Base-by-base conservation (phyloP, 2,797 vertebrate genomes). In the Botia almorhae region DNA sequence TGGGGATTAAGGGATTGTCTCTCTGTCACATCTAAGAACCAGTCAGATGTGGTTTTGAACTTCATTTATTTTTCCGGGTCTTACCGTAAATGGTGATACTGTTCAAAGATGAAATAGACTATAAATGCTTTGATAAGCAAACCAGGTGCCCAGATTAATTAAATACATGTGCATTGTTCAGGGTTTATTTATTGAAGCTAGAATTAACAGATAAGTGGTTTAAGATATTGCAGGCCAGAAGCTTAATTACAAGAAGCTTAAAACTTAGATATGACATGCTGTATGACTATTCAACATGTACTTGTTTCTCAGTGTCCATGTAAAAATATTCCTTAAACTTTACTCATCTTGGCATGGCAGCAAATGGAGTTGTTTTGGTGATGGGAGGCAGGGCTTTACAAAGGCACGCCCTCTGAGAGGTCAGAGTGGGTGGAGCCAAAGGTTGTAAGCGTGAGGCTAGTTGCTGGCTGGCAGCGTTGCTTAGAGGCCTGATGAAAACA, bases 351-450 rank as follows among this genome's bases (percentile, higher is more conserved):
- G 39, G 71, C 76, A 39, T 46, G 39, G 43, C 43, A 29, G 76
- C 33, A 33, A 16, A 12, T 11, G 7, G 39, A 26, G 39, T 1
- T 1, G 39, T 55, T 21, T 65, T 10, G 55, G 26, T 29, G 19
- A 12, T 3, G 4, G 7, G 10, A 23, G 69, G 50, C 1, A 2
- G n/a, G 56, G 67, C 21, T 13, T 93, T 85, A 95, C 76, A 95
- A 88, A 0, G 93, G 89, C 0, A 95, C 93, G 10, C 56, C 56
- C 11, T 95, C 94, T 2, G 94, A 94, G n/a, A 95, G 89, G 85
- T 95, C 94, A 12, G 94, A 94, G 60, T 93, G 92, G 84, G 85
- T 92, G 72, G 93, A 94, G 82, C 93, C 92, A 0, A 85, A 94
- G 77, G 89, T 90, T 74, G 92, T 90, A 83, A 89, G 90, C 67